Conservation (phyloP, 2,888 invertebrate species). For the Napeogenes inachia region DNA sequence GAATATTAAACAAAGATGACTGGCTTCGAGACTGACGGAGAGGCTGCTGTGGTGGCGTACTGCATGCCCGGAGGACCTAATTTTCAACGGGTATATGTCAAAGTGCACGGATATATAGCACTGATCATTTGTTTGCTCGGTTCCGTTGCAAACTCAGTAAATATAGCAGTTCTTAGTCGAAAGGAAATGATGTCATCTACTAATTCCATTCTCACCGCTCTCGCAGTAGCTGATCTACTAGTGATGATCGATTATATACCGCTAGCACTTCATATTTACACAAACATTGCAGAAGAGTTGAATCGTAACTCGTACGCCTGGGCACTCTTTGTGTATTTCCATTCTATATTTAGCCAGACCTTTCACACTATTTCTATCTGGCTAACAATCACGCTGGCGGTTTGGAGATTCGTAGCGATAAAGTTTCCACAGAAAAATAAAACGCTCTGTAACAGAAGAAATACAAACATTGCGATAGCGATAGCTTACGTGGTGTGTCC, state of each 20-base stretch:
- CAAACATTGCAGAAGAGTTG: slow-evolving; percentile 72
- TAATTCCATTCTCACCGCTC: slow-evolving; percentile 93
- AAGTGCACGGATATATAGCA: slow-evolving; percentile 90
- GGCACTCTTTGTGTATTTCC: slow-evolving; percentile 90
- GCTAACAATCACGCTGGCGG: slow-evolving; percentile 93
- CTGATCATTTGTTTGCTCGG: slow-evolving; percentile 92
- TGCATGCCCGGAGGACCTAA: slow-evolving; percentile 76
- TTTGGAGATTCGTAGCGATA: slow-evolving; percentile 94
- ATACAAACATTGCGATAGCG: slow-evolving; percentile 85
- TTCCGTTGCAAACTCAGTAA: slow-evolving; percentile 91
- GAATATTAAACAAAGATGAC: slow-evolving; percentile 25
- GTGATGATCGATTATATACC: slow-evolving; percentile 97
- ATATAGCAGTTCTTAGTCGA: slow-evolving; percentile 92
- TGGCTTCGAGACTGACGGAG: slow-evolving; percentile 31
- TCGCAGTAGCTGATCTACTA: slow-evolving; percentile 93
- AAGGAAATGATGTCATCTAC: slow-evolving; percentile 95
- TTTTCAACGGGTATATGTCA: slow-evolving; percentile 81
- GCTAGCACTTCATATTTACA: slow-evolving; percentile 87
- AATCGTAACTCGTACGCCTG: slow-evolving; percentile 81
- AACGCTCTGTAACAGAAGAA: slow-evolving; percentile 87
- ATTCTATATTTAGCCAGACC: slow-evolving; percentile 92
- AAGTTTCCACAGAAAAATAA: slow-evolving; percentile 90
- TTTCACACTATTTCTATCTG: slow-evolving; percentile 95
- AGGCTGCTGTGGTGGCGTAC: slow-evolving; percentile 47
- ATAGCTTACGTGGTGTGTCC: slow-evolving; percentile 89